Conservation (phyloP, 2,797 vertebrate genomes). For the Margarornis squamiger region DNA sequence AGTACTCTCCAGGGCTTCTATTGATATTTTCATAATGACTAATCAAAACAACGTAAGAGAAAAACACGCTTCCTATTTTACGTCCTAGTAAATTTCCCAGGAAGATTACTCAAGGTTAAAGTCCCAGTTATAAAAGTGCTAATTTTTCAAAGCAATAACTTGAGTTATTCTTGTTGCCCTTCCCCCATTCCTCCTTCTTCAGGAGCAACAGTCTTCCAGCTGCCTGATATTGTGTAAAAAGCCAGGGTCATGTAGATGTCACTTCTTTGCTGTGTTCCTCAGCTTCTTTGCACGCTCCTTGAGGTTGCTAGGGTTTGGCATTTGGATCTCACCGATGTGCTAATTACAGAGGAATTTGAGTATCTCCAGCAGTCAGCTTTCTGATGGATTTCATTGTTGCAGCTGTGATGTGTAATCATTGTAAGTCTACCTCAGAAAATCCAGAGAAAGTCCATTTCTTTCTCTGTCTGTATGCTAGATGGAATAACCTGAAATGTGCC, state of each 20-base stretch:
- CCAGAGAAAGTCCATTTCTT: slow-evolving; percentile 36
- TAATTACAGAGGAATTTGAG: slow-evolving; percentile 85
- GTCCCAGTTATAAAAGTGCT: not conserved
- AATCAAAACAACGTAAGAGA: not conserved
- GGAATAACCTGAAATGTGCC: not conserved
- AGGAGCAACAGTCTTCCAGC: slow-evolving; percentile 64
- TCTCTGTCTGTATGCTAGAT: not conserved
- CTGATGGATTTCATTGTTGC: slow-evolving; percentile 68
- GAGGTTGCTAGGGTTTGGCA: slow-evolving; percentile 88
- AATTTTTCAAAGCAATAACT: not conserved
- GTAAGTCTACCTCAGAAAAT: slow-evolving; percentile 53
- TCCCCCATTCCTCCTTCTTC: not conserved
- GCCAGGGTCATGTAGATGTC: slow-evolving; percentile 82
- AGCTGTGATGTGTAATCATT: slow-evolving; percentile 73
- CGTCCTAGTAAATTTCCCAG: not conserved
- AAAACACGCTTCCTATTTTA: not conserved
- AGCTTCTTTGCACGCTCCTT: slow-evolving; percentile 73
- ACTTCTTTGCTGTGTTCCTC: slow-evolving; percentile 80
- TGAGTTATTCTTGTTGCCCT: not conserved
- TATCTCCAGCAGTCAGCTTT: slow-evolving; percentile 72
- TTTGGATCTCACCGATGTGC: slow-evolving; percentile 84
- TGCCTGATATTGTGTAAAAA: slow-evolving; percentile 79
- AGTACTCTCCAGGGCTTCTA: not conserved
- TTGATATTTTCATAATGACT: not conserved
- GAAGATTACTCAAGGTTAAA: not conserved